These are phyloP conservation scores for Cloeon dipterum DNA, from an alignment of 2,888 invertebrate genomes.

Conservation along the genomic window DNA sequence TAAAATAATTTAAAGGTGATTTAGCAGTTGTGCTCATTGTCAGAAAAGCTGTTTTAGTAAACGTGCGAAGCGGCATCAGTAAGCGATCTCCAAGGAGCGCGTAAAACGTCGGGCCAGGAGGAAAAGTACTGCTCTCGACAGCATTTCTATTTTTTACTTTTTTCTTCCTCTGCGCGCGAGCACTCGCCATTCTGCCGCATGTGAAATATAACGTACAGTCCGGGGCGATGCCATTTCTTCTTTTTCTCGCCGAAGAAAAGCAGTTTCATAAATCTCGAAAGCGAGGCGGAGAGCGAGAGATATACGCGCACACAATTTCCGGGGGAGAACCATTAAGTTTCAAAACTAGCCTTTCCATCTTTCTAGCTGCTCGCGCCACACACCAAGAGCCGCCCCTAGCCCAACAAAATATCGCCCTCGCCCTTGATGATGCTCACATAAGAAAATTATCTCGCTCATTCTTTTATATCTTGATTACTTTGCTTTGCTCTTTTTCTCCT, in stretches of 20 bases:
- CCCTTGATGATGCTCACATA: neutral
- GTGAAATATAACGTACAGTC: too few species aligned
- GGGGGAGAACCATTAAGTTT: constrained; percentile 1
- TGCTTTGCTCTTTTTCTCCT: neutral
- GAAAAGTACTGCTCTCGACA: too few species aligned
- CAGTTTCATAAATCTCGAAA: constrained; percentile 1
- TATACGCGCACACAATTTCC: constrained; percentile 1
- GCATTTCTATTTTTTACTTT: too few species aligned
- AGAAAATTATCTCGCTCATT: constrained; percentile 2
- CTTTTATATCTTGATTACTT: constrained; percentile 2
- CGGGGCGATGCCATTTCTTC: too few species aligned
- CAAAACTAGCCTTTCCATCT: constrained; percentile 2
- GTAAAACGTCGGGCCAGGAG: too few species aligned
- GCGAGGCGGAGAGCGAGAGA: neutral
- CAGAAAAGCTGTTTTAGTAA: too few species aligned
- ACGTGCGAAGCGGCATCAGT: too few species aligned
- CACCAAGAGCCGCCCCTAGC: neutral
- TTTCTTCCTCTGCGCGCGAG: too few species aligned
- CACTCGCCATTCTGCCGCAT: too few species aligned
- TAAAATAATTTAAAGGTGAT: too few species aligned
- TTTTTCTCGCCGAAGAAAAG: constrained; percentile 1
- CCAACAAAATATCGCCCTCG: neutral
- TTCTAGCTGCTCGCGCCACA: neutral
- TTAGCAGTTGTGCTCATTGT: too few species aligned
- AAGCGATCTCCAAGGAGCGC: too few species aligned